A percentile compares a stretch with the other conserved stretches of the same genome.
phyloP scores from a whole-genome alignment of 2,797 vertebrate species.

The Smutsia gigantea region DNA sequence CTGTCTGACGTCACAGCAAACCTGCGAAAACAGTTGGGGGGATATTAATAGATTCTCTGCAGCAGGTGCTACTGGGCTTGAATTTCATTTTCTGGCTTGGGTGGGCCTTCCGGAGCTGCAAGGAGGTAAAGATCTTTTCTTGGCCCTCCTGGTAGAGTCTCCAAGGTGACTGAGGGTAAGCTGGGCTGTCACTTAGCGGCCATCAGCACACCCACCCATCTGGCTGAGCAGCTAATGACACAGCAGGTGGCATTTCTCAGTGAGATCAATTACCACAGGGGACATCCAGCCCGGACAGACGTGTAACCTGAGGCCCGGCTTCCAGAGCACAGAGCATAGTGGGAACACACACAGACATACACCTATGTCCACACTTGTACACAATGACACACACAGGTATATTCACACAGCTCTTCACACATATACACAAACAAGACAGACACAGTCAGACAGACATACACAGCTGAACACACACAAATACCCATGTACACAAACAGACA shows the following conservation, averaged over 20 bases:
- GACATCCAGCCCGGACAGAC: neutral
- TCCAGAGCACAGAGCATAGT: neutral
- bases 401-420: neutral
- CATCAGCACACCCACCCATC: neutral
- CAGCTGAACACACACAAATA: neutral
- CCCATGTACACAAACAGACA: neutral
- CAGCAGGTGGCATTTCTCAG: neutral
- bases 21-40: neutral
- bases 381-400: neutral
- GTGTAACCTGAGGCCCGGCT: neutral
- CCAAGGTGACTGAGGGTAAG: neutral
- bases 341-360: neutral
- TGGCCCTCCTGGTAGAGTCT: neutral
- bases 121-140: neutral
- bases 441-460: neutral
- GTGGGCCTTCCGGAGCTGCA: neutral
- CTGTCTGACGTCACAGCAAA: neutral
- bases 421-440: neutral
- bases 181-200: neutral
- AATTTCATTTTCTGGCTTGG: slow-evolving; percentile 41
- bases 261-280: neutral
- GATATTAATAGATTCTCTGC: neutral
- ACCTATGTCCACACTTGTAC: neutral
- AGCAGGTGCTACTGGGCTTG: neutral
- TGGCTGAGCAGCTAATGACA: neutral